phyloP scores from a whole-genome alignment of 1,140 invertebrate species.

The Cherax destructor region DNA sequence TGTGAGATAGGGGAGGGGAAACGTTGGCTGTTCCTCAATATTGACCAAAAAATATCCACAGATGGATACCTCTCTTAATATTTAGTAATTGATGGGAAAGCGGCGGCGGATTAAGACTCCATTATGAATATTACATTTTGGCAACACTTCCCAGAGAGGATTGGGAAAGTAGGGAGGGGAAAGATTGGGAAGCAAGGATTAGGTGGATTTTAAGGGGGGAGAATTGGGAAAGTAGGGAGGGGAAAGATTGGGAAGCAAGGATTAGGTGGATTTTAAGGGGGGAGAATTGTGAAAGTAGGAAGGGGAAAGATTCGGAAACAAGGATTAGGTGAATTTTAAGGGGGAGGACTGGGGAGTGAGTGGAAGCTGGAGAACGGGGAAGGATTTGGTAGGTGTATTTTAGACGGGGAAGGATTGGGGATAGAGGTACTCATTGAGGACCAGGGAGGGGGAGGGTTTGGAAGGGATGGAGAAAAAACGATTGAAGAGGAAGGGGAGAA shows the following conservation, averaged over 20 bases:
- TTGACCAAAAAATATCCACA: background rate
- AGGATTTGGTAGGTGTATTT: no score
- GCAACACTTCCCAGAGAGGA: no score
- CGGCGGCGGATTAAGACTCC: background rate
- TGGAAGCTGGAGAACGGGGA: no score
- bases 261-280: no score
- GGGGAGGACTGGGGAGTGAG: no score
- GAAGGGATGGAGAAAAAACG: background rate
- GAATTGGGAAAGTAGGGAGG: background rate
- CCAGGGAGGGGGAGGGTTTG: background rate
- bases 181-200: background rate
- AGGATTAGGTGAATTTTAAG: background rate
- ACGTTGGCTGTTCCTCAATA: background rate
- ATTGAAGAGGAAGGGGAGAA: no score
- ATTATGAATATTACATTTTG: background rate
- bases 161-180: background rate
- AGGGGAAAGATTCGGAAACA: background rate
- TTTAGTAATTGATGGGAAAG: background rate
- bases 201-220: no score
- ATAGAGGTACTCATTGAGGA: no score
- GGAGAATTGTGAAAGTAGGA: background rate
- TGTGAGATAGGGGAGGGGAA: background rate
- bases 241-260: background rate
- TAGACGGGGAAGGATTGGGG: no score
- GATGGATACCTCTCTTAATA: background rate